These are phyloP conservation scores for Circaetus cinerascens DNA, from an alignment of 2,113 vertebrate species.

Conservation along the genomic window DNA sequence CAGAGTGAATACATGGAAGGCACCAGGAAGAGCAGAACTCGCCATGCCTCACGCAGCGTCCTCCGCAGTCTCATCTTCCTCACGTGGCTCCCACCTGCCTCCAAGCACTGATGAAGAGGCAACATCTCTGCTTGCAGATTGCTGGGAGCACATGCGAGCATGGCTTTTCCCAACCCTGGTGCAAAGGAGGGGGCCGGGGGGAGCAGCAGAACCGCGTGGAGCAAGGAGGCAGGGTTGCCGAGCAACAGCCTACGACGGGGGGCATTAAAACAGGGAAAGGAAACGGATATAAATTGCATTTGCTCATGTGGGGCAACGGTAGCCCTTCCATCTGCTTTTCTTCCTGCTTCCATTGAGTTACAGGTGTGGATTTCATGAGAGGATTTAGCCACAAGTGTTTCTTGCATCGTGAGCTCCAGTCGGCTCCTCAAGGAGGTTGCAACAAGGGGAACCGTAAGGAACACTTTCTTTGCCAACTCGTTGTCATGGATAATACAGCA, in stretches of 20 bases:
- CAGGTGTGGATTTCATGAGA: neutral
- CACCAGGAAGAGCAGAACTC: neutral
- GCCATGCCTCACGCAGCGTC: accelerated
- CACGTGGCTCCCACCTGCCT: neutral
- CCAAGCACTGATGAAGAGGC: neutral
- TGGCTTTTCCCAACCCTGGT: neutral
- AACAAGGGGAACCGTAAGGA: neutral
- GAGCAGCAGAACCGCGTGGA: neutral
- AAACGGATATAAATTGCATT: neutral
- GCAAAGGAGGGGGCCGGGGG: neutral
- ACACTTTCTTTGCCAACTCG: neutral
- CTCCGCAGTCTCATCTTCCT: neutral
- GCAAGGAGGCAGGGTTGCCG: slow-evolving; percentile 55
- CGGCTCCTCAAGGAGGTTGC: neutral
- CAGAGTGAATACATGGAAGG: neutral
- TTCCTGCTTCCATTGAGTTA: neutral
- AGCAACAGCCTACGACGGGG: neutral
- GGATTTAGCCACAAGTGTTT: neutral
- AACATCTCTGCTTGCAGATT: neutral
- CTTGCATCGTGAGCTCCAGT: neutral
- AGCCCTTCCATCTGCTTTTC: neutral
- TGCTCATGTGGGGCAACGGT: neutral
- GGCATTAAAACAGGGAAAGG: neutral
- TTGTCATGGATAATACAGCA: neutral
- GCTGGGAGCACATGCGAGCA: neutral